A percentile compares a stretch with the other conserved stretches of the same genome.
These are phyloP conservation scores for Phortica magna DNA, from an alignment of 2,888 invertebrate species.

Conservation along the genomic window DNA sequence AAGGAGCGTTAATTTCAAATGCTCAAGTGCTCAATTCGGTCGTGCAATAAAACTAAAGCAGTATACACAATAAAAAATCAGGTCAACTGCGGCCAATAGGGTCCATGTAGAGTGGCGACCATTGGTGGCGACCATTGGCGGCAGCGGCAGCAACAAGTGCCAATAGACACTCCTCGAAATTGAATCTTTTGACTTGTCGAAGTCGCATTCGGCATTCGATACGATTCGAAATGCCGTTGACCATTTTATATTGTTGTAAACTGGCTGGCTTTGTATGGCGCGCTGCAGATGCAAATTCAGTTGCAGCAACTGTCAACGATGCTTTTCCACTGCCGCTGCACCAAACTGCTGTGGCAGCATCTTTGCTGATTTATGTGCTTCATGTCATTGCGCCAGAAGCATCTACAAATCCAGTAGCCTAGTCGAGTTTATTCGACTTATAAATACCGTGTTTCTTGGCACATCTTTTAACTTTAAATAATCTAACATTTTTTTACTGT, in stretches of 20 bases:
- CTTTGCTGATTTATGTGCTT: not conserved
- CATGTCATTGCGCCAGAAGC: not conserved
- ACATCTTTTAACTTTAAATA: too few species aligned
- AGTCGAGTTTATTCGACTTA: too few species aligned
- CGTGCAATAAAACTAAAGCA: conserved; percentile 68
- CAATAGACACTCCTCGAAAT: conserved; percentile 27
- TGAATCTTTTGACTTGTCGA: not conserved
- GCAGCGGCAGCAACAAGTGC: conserved; percentile 34
- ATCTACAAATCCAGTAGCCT: too few species aligned
- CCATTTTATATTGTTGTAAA: conserved; percentile 33
- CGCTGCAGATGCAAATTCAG: not conserved
- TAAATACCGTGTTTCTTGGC: too few species aligned
- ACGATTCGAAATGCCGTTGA: conserved; percentile 50
- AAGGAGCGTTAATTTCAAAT: conserved; percentile 27
- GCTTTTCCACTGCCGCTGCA: too few species aligned
- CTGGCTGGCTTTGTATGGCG: conserved; percentile 48
- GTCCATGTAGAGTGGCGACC: conserved; percentile 53
- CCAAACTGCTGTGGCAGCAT: too few species aligned
- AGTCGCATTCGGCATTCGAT: not conserved
- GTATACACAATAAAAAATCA: conserved; percentile 64
- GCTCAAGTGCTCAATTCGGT: not conserved
- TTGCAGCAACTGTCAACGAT: not conserved
- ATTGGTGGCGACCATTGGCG: conserved; percentile 53
- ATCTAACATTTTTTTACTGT: too few species aligned
- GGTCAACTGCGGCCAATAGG: conserved; percentile 67